Evolutionary conservation across 2,888 invertebrate species (phyloP).

Genomic region (Lissonota sp.): DNA sequence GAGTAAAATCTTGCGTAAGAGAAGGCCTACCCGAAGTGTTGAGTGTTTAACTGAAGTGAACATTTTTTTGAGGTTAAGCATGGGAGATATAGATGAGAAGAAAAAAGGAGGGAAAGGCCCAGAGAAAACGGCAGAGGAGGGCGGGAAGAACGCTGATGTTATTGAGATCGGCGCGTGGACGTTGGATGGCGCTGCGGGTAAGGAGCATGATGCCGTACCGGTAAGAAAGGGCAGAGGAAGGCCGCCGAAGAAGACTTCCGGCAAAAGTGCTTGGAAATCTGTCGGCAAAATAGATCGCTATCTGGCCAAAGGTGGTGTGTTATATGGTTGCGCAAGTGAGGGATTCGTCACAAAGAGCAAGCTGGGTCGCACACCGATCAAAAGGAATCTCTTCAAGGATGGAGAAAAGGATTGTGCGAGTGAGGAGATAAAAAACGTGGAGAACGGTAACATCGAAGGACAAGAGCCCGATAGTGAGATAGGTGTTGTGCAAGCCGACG

Average conservation of each 20-base stretch:
- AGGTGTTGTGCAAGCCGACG: conserved; percentile 1
- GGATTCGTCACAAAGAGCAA: conserved; percentile 13
- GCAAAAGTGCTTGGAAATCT: not conserved
- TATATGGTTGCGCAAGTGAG: not conserved
- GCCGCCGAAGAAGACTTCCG: conserved; percentile 7
- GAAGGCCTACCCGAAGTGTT: not conserved
- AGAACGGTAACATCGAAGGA: not conserved
- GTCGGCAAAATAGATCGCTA: conserved; percentile 32
- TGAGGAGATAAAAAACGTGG: not conserved
- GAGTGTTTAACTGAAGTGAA: not conserved
- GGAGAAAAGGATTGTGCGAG: not conserved
- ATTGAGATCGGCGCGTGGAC: not conserved
- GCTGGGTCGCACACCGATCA: conserved; percentile 16
- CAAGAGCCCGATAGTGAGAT: not conserved
- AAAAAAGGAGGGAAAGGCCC: conserved; percentile 18
- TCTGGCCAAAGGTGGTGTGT: conserved; percentile 2
- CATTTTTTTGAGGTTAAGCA: conserved; percentile 1
- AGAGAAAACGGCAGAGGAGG: not conserved
- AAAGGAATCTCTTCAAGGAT: not conserved
- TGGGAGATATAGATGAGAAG: not conserved
- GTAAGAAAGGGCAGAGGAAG: conserved; percentile 25
- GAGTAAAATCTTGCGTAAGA: not conserved
- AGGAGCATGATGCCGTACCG: not conserved
- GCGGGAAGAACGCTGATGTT: not conserved
- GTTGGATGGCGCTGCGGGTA: not conserved